These are phyloP conservation scores for Psylliodes chrysocephalus DNA, from an alignment of 2,888 invertebrate species.

Conservation along the genomic window DNA sequence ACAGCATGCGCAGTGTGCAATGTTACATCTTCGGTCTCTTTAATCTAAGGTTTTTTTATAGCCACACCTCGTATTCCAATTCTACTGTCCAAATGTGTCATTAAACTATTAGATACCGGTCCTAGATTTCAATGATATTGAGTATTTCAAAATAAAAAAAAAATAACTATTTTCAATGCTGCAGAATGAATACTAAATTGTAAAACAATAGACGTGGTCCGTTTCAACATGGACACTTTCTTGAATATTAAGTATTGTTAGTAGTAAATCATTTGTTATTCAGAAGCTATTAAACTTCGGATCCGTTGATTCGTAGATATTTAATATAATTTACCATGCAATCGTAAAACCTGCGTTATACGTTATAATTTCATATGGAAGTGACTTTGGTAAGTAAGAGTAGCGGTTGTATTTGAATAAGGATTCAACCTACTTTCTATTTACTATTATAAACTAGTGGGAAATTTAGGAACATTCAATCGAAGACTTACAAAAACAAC, in stretches of 20 bases:
- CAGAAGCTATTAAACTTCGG: constrained; percentile 30
- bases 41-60: no score
- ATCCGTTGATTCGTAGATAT: constrained; percentile 36
- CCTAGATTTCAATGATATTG: neutral
- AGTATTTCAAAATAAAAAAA: constrained; percentile 38
- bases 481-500: no score
- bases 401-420: constrained; percentile 5
- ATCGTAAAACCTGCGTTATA: constrained; percentile 29
- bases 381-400: constrained; percentile 14
- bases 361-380: constrained; percentile 23
- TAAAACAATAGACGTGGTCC: constrained; percentile 49
- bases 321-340: constrained; percentile 30
- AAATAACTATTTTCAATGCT: constrained; percentile 26
- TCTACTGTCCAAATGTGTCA: no score
- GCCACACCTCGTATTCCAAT: no score
- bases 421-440: constrained; percentile 9
- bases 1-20: no score
- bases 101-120: neutral
- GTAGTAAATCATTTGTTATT: constrained; percentile 37
- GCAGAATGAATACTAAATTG: constrained; percentile 47
- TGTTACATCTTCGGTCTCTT: no score
- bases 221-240: constrained; percentile 41
- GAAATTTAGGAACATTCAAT: no score
- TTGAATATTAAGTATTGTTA: constrained; percentile 37
- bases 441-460: no score